Evolutionary conservation across 2,797 vertebrate genomes (phyloP).

Genomic region (Masticophis lateralis): DNA sequence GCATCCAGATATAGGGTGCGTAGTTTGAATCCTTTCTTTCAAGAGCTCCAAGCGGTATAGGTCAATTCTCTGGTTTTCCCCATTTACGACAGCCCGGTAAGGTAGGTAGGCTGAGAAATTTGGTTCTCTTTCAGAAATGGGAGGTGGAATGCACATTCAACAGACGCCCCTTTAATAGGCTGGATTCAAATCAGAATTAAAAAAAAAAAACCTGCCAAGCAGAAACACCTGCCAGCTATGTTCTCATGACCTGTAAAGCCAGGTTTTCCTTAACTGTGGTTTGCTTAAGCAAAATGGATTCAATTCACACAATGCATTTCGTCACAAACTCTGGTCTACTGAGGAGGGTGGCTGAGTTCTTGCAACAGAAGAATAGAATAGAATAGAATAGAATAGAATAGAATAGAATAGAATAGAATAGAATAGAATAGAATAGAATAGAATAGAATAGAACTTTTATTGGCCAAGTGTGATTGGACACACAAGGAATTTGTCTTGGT

Average conservation of each 20-base stretch:
- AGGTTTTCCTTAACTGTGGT: neutral
- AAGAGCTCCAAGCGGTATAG: neutral
- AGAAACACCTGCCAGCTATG: neutral
- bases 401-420: too few species aligned
- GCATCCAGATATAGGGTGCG: neutral
- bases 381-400: too few species aligned
- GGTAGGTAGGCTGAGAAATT: neutral
- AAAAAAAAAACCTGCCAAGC: neutral
- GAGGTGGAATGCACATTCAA: neutral
- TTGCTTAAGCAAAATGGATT: neutral
- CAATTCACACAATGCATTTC: neutral
- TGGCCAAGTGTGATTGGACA: too few species aligned
- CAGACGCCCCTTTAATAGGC: neutral
- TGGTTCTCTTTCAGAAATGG: neutral
- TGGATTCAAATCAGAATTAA: neutral
- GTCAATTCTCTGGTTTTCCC: neutral
- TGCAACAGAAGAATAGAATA: neutral
- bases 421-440: too few species aligned
- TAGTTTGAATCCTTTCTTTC: neutral
- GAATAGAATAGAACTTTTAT: too few species aligned
- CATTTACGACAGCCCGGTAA: neutral
- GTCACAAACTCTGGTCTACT: neutral
- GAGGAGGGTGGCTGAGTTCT: neutral
- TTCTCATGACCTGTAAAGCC: neutral
- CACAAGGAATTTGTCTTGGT: too few species aligned